phyloP scores from a whole-genome alignment of 2,888 invertebrate species.

The Polylopha cassiicola region DNA sequence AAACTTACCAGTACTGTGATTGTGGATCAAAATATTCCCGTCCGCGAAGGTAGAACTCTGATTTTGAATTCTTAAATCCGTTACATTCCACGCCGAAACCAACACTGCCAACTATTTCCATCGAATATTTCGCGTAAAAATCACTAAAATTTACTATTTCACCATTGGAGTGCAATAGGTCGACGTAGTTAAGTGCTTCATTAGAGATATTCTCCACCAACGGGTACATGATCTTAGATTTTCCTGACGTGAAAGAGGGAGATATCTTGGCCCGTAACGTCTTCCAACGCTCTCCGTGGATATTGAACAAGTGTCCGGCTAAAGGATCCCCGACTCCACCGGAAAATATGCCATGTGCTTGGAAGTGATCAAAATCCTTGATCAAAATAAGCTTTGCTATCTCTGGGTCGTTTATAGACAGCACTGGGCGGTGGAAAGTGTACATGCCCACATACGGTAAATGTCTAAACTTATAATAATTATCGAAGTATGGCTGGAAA shows the following conservation, averaged over 20 bases:
- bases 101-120: slow-evolving; percentile 79
- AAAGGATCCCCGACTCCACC: slow-evolving; percentile 79
- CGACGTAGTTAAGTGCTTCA: slow-evolving; percentile 65
- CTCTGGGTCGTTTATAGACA: slow-evolving; percentile 79
- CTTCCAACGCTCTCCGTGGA: slow-evolving; percentile 79
- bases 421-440: slow-evolving; percentile 77
- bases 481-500: slow-evolving; percentile 78
- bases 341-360: slow-evolving; percentile 79
- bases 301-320: slow-evolving; percentile 77
- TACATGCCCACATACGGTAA: slow-evolving; percentile 78
- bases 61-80: slow-evolving; percentile 71
- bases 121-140: slow-evolving; percentile 76
- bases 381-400: slow-evolving; percentile 78
- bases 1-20: slow-evolving; percentile 59
- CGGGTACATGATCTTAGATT: slow-evolving; percentile 80
- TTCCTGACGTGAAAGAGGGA: slow-evolving; percentile 81
- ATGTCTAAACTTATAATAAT: slow-evolving; percentile 73
- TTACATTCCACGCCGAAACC: slow-evolving; percentile 80
- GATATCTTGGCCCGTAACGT: slow-evolving; percentile 79
- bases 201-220: slow-evolving; percentile 76
- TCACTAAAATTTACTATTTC: slow-evolving; percentile 72
- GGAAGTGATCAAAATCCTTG: slow-evolving; percentile 80
- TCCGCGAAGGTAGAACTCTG: slow-evolving; percentile 70
- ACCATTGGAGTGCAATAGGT: slow-evolving; percentile 38
- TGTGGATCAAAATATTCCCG: slow-evolving; percentile 63